Evolutionary conservation across 1,140 invertebrate species (phyloP), one percentile per base, ranked within the genome.

Genomic region (Aphaenogaster floridana): DNA sequence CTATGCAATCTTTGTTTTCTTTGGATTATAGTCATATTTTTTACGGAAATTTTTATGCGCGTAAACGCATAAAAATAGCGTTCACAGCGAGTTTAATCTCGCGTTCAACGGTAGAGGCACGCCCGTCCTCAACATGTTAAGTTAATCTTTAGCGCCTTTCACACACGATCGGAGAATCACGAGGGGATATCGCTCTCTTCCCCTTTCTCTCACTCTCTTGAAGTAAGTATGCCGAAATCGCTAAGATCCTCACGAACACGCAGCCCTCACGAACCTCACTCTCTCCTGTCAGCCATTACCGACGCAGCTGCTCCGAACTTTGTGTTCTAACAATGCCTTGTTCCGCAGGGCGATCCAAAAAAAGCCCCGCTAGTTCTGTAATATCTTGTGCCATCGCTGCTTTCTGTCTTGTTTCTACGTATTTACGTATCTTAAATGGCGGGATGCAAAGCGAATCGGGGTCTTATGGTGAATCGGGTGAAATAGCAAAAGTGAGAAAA

Each of bases 351-450:
- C 50, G 57, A 68, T 64, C 78, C 61, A 69, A 50, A 50, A 45
- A 50, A 89, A 79, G 45, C 87, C 90, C 81, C 78, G 87, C 90
- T 91, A 88, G 89, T 91, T 84, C 66, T 86, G 90, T 90, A 80
- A 89, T 87, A 66, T 90, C 87, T 80, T 91, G 88, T 91, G 87
- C 87, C 90, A 80, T 71, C 86, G 88, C 90, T 91, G 90, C 90
- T 91, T 91, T 87, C 76, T 91, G 86, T 91, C 83, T 81, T 90
- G 77, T 90, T 76, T 80, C 79, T 89, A 80, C 68, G 72, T 88
- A 88, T 80, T 83, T 74, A 84, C 39, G 28, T 81, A 59, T 69
- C 13, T 59, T 13, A 63, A 74, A 63, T 61, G 80, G 57, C 80
- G 69, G 69, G 42, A 61, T 76, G 80, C 39, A 48, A 76, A 84